A percentile compares a stretch with the other conserved stretches of the same genome.
These are phyloP conservation scores for Cybosia mesomella DNA, from an alignment of 2,888 invertebrate species.

Conservation along the genomic window DNA sequence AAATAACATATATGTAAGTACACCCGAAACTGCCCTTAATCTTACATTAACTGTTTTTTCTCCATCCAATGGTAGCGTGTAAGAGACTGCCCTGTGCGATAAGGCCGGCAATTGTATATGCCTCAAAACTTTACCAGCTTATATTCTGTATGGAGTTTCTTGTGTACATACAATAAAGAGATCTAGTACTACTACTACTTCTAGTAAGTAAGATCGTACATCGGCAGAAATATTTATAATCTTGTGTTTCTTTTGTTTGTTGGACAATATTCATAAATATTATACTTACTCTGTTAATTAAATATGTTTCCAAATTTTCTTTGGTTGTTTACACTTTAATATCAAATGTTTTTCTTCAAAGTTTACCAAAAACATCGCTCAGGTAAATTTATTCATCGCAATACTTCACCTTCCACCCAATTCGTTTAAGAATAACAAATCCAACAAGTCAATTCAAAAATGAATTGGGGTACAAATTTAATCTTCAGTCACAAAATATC, in stretches of 20 bases:
- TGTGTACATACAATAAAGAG: too few relatives aligned
- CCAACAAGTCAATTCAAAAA: constrained; percentile 16
- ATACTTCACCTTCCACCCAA: background rate
- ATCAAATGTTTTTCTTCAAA: background rate
- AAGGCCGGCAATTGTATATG: too few relatives aligned
- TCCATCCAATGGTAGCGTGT: too few relatives aligned
- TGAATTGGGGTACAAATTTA: constrained; percentile 22
- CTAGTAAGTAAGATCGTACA: too few relatives aligned
- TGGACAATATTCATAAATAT: background rate
- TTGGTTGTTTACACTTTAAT: background rate
- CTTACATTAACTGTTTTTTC: too few relatives aligned
- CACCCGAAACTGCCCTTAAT: too few relatives aligned
- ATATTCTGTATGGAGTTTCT: too few relatives aligned
- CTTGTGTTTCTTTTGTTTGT: too few relatives aligned
- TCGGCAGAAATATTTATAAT: background rate
- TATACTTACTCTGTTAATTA: background rate
- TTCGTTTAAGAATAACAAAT: constrained; percentile 16
- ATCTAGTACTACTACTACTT: too few relatives aligned
- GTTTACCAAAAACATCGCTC: constrained; percentile 1
- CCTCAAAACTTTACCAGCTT: too few relatives aligned
- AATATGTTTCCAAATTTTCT: background rate
- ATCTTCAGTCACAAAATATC: constrained; percentile 15
- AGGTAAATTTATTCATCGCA: constrained; percentile 6
- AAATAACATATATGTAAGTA: too few relatives aligned
- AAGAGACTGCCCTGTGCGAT: too few relatives aligned